These are phyloP conservation scores for Haliclystus octoradiatus DNA, from an alignment of 30 jellyfish, hydroid and myxozoan species.

Conservation along the genomic window DNA sequence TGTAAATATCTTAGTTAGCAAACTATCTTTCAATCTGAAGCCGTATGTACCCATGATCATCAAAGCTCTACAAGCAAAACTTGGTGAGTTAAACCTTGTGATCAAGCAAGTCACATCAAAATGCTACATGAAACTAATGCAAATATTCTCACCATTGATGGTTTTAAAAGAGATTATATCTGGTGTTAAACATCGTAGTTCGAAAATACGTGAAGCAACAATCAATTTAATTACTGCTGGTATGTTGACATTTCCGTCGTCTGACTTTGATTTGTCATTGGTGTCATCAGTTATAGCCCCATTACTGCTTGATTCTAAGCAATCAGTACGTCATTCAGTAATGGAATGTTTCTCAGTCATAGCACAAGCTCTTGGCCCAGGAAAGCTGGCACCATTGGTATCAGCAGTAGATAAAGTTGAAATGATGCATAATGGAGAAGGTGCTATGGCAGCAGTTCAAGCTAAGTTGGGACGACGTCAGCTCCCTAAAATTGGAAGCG, in stretches of 20 bases:
- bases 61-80: constrained; percentile 38
- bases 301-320: constrained; percentile 40
- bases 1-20: constrained; percentile 35
- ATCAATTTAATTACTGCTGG: constrained; percentile 70
- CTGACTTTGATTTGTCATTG: constrained; percentile 47
- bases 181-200: constrained; percentile 31
- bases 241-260: constrained; percentile 72
- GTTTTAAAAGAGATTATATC: constrained; percentile 50
- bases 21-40: constrained; percentile 34
- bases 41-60: constrained; percentile 49
- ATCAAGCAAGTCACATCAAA: constrained; percentile 51
- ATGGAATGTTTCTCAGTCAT: constrained; percentile 83
- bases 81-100: constrained; percentile 65
- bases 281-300: constrained; percentile 55
- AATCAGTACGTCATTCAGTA: constrained; percentile 76
- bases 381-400: constrained; percentile 83
- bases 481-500: constrained; percentile 54
- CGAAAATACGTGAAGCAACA: constrained; percentile 63
- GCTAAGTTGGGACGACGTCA: constrained; percentile 71
- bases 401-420: constrained; percentile 84
- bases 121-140: constrained; percentile 53
- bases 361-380: constrained; percentile 91
- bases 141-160: constrained; percentile 50
- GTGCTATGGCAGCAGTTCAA: constrained; percentile 85
- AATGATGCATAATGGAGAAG: constrained; percentile 57